Base-by-base conservation (phyloP, 1,140 invertebrate genomes). In the Heliconius himera region DNA sequence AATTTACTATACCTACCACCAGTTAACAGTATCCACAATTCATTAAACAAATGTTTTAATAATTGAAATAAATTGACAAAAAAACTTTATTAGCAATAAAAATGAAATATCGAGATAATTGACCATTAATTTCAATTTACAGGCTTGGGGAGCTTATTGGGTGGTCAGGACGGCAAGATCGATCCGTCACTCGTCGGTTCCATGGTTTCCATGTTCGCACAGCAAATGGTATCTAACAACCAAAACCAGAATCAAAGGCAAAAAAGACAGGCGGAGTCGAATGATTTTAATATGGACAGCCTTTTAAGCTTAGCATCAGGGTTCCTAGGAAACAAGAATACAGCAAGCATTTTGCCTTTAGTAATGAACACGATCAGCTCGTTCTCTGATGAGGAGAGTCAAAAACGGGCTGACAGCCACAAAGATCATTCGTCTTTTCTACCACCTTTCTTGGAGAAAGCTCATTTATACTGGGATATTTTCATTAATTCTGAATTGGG, bases 401-500 rank as follows among this genome's bases (percentile, higher is more conserved):
- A 95, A 60, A 93, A 92, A 86, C 95, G 91, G 49, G 95, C 95
- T 51, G 95, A 96, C 56, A 95, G 96, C 36, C 97, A 97, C 81
- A 95, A 96, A n/a, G 96, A 95, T n/a, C 97, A 97, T 77, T 95
- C 96, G 0, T 96, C 96, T 91, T 96, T 96, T 81, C 90, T 97
- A 79, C 97, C 97, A 1, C 97, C 97, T 0, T 95, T 97, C 84
- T 84, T 98, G 54, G 97, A 97, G 84, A 97, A 96, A 76, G 83
- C 96, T 1, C 97, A 97, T 85, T 90, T 97, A 1, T 96, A 97
- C 84, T 97, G 97, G 96, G 97, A 97, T 80, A 96, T 97, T 70
- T 97, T 98, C 86, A 96, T 96, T 8, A 96, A 96, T 87, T 97
- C 97, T 0, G 97, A 98, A 82, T 91, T 97, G 0, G 97, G 97